Evolutionary conservation across 64 coral and sea anemone species (phyloP).

Genomic region (Actinia tenebrosa): DNA sequence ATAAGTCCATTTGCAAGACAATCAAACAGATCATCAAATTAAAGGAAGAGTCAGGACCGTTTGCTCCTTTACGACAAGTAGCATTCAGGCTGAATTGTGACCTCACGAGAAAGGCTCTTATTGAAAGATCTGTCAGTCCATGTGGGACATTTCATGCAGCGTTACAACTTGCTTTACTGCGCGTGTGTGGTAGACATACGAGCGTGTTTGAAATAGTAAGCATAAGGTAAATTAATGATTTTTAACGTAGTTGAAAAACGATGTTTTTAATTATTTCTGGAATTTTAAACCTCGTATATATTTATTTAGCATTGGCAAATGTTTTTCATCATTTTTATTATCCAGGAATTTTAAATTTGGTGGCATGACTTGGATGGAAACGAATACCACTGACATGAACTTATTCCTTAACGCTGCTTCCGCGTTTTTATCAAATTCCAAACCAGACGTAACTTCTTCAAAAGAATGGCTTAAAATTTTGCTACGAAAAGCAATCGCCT

Average conservation of each 20-base stretch:
- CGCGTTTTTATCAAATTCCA: not conserved
- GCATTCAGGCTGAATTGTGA: conserved; percentile 37
- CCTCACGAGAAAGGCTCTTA: conserved; percentile 31
- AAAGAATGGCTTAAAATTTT: conserved; percentile 15
- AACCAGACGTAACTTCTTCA: not conserved
- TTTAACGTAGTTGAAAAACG: too few species aligned
- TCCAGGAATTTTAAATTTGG: conserved; percentile 71
- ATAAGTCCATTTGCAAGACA: conserved; percentile 15
- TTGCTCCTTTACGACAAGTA: conserved; percentile 1
- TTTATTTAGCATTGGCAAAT: too few species aligned
- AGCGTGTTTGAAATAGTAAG: conserved; percentile 65
- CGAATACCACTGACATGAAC: conserved; percentile 67
- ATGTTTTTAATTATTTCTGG: too few species aligned
- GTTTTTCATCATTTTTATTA: not conserved
- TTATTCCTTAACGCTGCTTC: conserved; percentile 40
- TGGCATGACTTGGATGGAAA: conserved; percentile 51
- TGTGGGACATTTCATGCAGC: conserved; percentile 70
- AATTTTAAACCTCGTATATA: too few species aligned
- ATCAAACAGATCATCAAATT: conserved; percentile 20
- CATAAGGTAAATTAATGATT: conserved; percentile 41
- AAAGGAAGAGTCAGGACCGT: conserved; percentile 17
- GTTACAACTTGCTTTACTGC: conserved; percentile 58
- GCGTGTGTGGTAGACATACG: conserved; percentile 17
- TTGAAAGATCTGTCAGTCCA: conserved; percentile 35
- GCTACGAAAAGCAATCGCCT: conserved; percentile 37